Percentiles rank a stretch among this genome's conserved stretches.
Conservation (phyloP, 2,888 invertebrate species). For the Cataglyphis albicans region DNA sequence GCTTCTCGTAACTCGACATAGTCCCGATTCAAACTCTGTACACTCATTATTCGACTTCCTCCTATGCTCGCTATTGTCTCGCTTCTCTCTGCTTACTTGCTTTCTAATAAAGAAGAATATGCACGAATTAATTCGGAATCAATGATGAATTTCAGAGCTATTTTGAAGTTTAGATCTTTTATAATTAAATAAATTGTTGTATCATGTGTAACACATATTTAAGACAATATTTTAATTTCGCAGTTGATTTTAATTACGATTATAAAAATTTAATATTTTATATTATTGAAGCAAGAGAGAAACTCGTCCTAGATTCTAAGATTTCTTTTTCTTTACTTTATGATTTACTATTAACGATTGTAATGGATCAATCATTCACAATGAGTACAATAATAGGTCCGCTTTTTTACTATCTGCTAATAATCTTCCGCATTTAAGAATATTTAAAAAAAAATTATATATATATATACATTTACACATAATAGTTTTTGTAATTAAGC, state of each 20-base stretch:
- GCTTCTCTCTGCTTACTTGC: neutral
- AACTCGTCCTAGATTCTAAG: neutral
- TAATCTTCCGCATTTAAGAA: neutral
- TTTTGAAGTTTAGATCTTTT: neutral
- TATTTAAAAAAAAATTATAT: neutral
- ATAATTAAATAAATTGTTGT: neutral
- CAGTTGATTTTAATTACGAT: neutral
- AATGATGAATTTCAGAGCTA: neutral
- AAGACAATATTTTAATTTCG: neutral
- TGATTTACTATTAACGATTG: neutral
- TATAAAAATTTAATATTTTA: neutral
- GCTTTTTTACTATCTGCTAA: neutral
- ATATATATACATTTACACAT: neutral
- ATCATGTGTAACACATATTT: neutral
- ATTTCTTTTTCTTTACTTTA: neutral
- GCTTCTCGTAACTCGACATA: conserved; percentile 44
- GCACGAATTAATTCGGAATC: neutral
- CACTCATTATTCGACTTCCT: conserved; percentile 30
- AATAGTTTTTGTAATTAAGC: neutral
- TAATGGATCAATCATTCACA: neutral
- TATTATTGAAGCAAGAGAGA: neutral
- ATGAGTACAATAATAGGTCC: neutral
- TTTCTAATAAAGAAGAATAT: neutral
- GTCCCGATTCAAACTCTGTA: conserved; percentile 31
- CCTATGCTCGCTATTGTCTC: neutral